Percentiles rank a stretch among this genome's conserved stretches.
Conservation (phyloP, 2,888 invertebrate genomes). For the Mesochorus sp. region DNA sequence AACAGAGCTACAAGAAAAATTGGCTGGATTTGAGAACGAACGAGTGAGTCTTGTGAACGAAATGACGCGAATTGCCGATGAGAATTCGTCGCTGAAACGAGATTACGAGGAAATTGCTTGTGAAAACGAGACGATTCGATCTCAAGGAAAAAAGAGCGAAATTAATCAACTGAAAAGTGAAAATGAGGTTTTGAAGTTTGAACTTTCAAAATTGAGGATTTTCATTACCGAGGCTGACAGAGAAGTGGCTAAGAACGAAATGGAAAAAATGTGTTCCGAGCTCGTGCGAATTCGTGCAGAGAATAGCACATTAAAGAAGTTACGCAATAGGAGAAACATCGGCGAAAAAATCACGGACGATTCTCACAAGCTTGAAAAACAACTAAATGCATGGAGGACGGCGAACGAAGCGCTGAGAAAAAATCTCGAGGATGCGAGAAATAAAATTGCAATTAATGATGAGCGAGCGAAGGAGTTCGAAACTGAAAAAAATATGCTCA, state of each 20-base stretch:
- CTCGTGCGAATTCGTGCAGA: conserved; percentile 34
- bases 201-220: conserved; percentile 57
- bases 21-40: conserved; percentile 33
- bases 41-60: conserved; percentile 25
- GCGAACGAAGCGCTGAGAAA: conserved; percentile 17
- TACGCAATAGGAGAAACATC: conserved; percentile 9
- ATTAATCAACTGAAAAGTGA: conserved; percentile 32
- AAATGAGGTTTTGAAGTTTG: conserved; percentile 63
- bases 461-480: conserved; percentile 12
- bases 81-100: conserved; percentile 37
- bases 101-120: conserved; percentile 2
- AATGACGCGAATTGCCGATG: conserved; percentile 3
- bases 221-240: conserved; percentile 42
- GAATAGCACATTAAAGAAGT: conserved; percentile 27
- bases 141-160: conserved; percentile 32
- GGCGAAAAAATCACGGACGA: no score
- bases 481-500: conserved; percentile 27
- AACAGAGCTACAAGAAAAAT: conserved; percentile 6
- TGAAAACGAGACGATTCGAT: conserved; percentile 42
- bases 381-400: conserved; percentile 7
- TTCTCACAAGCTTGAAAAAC: conserved; percentile 10
- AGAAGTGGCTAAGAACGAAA: conserved; percentile 33
- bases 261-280: conserved; percentile 36
- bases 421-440: conserved; percentile 28
- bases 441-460: conserved; percentile 6